Evolutionary conservation across 2,113 vertebrate species (phyloP).

Genomic region (Bucco capensis): DNA sequence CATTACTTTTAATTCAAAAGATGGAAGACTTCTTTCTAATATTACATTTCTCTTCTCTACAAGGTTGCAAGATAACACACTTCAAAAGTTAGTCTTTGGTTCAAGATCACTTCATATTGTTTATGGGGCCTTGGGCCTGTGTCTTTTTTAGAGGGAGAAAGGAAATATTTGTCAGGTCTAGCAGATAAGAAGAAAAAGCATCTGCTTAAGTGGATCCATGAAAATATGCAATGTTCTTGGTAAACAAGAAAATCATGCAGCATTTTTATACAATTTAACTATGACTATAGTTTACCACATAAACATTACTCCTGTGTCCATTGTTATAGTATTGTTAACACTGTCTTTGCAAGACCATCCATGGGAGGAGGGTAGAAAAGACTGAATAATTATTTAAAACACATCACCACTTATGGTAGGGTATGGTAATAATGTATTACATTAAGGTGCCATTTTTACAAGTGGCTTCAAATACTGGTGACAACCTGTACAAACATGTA

Average conservation of each 20-base stretch:
- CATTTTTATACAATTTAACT: not conserved
- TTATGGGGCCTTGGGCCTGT: not conserved
- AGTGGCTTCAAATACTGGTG: slow-evolving; percentile 10
- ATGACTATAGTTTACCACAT: not conserved
- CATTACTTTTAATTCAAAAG: not conserved
- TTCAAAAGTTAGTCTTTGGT: not conserved
- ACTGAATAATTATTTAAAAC: not conserved
- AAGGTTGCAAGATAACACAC: not conserved
- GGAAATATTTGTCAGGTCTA: not conserved
- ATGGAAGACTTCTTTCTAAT: not conserved
- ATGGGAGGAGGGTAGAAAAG: not conserved
- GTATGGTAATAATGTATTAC: not conserved
- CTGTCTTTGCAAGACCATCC: not conserved
- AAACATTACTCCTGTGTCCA: rapidly evolving
- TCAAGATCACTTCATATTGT: not conserved
- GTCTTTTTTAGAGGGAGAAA: not conserved
- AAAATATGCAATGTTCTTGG: not conserved
- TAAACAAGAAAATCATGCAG: not conserved
- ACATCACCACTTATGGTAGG: not conserved
- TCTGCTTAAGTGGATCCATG: not conserved
- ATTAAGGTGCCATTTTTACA: not conserved
- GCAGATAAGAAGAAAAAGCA: not conserved
- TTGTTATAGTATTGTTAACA: not conserved
- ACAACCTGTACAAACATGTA: slow-evolving; percentile 14
- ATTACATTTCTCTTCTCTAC: not conserved